Conservation (phyloP, 1,140 invertebrate species). For the Drosophila grimshawi region DNA sequence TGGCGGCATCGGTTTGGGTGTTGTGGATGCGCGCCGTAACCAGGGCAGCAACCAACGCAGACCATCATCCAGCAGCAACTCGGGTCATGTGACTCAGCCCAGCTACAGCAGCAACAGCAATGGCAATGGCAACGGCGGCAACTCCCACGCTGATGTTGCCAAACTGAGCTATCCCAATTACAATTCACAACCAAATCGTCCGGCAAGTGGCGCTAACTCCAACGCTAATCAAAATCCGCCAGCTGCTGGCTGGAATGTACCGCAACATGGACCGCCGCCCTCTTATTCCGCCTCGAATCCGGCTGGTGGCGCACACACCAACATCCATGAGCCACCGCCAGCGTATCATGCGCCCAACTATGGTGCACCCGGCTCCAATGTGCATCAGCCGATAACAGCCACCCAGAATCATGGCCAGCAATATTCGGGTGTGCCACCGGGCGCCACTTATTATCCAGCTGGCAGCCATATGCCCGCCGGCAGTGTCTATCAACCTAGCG, state of each 20-base stretch:
- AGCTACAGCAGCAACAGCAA: slow-evolving; percentile 55
- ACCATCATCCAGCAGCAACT: slow-evolving; percentile 74
- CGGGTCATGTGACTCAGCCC: slow-evolving; percentile 73
- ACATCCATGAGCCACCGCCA: slow-evolving; percentile 71
- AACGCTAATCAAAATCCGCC: slow-evolving; percentile 22
- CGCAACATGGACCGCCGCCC: slow-evolving; percentile 69
- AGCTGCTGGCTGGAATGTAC: slow-evolving; percentile 76
- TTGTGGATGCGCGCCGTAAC: slow-evolving; percentile 71
- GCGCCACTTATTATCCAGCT: slow-evolving; percentile 68
- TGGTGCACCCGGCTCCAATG: slow-evolving; percentile 60
- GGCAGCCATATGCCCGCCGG: slow-evolving; percentile 46
- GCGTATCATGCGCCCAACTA: slow-evolving; percentile 71
- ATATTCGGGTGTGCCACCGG: slow-evolving; percentile 56
- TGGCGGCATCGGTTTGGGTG: slow-evolving; percentile 16
- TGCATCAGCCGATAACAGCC: slow-evolving; percentile 61
- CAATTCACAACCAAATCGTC: slow-evolving; percentile 78
- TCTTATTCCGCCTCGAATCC: slow-evolving; percentile 75
- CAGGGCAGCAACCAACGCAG: slow-evolving; percentile 67
- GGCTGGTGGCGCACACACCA: slow-evolving; percentile 63
- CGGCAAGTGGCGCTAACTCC: slow-evolving; percentile 15
- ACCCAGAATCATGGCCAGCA: slow-evolving; percentile 64
- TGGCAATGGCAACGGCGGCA: slow-evolving; percentile 49
- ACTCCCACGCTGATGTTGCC: slow-evolving; percentile 74
- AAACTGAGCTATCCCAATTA: slow-evolving; percentile 81
- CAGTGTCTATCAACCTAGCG: slow-evolving; percentile 30